Conservation (phyloP, 2,888 invertebrate species). For the Zhuqinia jingwanae region DNA sequence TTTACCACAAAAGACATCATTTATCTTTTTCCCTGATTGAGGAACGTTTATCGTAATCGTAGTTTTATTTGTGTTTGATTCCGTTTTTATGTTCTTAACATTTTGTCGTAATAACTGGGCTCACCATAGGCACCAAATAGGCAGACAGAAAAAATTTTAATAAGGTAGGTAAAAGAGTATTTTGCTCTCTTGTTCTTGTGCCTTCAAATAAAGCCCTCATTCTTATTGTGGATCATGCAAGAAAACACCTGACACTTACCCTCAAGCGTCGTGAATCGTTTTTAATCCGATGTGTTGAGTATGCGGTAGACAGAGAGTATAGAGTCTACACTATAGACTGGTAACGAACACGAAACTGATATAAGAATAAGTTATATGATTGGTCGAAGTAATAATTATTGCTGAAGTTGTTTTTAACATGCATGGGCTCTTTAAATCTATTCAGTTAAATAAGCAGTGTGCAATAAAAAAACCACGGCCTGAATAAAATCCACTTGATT, state of each 20-base stretch:
- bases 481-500: constrained; percentile 44
- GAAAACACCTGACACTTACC: background rate
- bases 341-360: background rate
- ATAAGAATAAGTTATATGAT: background rate
- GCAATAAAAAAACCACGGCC: constrained; percentile 28
- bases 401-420: background rate
- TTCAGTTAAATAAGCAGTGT: background rate
- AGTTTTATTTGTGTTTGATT: too few relatives aligned
- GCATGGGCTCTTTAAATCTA: background rate
- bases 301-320: background rate
- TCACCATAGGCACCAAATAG: too few relatives aligned
- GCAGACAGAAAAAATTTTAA: too few relatives aligned
- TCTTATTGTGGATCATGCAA: background rate
- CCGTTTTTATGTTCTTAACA: too few relatives aligned
- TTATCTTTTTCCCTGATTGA: too few relatives aligned
- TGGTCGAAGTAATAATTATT: background rate
- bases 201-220: constrained; percentile 11
- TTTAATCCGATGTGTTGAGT: background rate
- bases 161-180: too few relatives aligned
- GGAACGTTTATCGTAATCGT: too few relatives aligned
- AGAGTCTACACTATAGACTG: background rate
- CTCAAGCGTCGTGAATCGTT: constrained; percentile 15
- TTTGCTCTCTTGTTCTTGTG: too few relatives aligned
- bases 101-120: too few relatives aligned
- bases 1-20: too few relatives aligned